Base-by-base conservation (phyloP, 2,888 invertebrate species). In the Papilio protenor region DNA sequence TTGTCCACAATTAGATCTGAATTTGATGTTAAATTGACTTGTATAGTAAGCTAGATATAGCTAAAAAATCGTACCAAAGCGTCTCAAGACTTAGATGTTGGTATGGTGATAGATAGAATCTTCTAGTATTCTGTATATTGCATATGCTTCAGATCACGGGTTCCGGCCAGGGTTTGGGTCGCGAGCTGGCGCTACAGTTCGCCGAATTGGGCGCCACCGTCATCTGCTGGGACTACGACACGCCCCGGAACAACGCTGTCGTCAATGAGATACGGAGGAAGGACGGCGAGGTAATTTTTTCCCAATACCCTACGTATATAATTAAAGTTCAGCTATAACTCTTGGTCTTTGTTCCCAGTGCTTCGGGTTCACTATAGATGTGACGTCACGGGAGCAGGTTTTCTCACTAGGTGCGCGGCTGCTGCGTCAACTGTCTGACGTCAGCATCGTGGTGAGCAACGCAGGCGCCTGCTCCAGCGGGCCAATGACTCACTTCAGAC, bases 151-250 rank as follows among this genome's bases (percentile, higher is more conserved):
- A 94, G 94, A 89, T 94, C 79, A 94, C 94, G 2, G 94, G 94
- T 1, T 91, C 94, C 11, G 94, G 90, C 14, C 89, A 90, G 55
- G 94, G 93, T 3, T 83, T 94, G 14, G 94, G 94, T 5, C 88
- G 94, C 0, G 94, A 94, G 84, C 84, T 94, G 76, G 94, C 94
- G 1, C 83, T 94, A 5, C 94, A 94, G 82, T 87, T 94, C 18
- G 94, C 94, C 0, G 94, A 94, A 18, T 86, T 92, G 0, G 94
- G 94, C 0, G 94, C 94, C 1, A 94, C 93, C 0, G 92, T 94
- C 3, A 88, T 94, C 11, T 94, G 94, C 81, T 94, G 94, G 94
- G 94, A 94, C 82, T 90, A 84, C 59, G 92, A 94, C 80, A 83
- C 87, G 6, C 83, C 88, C 3, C 84, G 90, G 33, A 94, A 92